Conservation (phyloP, 2,888 invertebrate species). For the Stenurella melanura region DNA sequence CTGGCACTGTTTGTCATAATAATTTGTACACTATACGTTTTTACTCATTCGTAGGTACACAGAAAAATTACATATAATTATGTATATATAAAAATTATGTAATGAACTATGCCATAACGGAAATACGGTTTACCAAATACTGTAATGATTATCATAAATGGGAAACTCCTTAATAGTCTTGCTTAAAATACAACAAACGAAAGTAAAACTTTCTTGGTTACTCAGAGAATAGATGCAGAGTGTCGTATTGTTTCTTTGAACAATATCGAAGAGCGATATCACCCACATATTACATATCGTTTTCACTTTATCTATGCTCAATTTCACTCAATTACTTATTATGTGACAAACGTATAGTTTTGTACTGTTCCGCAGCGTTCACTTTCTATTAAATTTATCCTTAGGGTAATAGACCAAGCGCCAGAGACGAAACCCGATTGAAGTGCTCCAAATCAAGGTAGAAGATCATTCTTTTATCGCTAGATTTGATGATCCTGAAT, state of each 20-base stretch:
- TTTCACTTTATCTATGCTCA: constrained; percentile 33
- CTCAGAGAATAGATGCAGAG: not conserved
- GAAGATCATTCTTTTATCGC: too few species aligned
- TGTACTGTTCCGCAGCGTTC: constrained; percentile 2
- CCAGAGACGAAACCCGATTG: too few species aligned
- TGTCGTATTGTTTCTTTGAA: not conserved
- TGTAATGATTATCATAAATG: not conserved
- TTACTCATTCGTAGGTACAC: too few species aligned
- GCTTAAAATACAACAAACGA: not conserved
- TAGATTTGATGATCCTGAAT: too few species aligned
- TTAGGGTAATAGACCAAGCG: too few species aligned
- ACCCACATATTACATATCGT: constrained; percentile 24
- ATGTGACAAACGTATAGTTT: constrained; percentile 32
- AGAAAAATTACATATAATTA: too few species aligned
- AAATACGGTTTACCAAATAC: not conserved
- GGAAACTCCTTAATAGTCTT: not conserved
- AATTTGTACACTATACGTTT: too few species aligned
- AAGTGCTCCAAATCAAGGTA: too few species aligned
- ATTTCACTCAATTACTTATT: constrained; percentile 38
- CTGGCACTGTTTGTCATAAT: too few species aligned
- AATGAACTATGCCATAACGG: not conserved
- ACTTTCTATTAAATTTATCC: constrained; percentile 27
- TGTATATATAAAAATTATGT: not conserved
- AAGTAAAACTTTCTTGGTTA: constrained; percentile 9
- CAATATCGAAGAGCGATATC: not conserved